phyloP scores from a whole-genome alignment of 2,888 invertebrate species.

The Sinodicranocentrus sp. region DNA sequence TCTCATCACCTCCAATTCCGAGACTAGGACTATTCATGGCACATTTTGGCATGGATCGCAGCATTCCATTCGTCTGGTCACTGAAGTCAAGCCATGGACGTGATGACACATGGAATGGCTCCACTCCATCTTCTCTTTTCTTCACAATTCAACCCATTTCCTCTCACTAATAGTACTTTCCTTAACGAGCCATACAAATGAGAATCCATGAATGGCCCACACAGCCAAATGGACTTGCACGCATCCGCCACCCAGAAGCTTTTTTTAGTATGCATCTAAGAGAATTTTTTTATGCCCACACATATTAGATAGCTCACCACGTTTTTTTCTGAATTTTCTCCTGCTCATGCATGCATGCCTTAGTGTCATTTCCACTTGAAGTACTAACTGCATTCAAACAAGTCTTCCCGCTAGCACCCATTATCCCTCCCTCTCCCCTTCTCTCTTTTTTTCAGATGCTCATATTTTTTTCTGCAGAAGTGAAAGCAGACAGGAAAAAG shows the following conservation, averaged over 20 bases:
- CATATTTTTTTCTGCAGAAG: no score
- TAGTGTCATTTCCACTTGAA: no score
- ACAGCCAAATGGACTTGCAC: conserved; percentile 35
- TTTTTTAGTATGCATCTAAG: conserved; percentile 40
- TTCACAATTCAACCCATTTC: conserved; percentile 74
- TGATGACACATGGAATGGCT: conserved; percentile 69
- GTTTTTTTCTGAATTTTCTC: not conserved
- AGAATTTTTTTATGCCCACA: not conserved
- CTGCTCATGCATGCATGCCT: not conserved
- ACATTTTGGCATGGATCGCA: conserved; percentile 56
- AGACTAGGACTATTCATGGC: not conserved
- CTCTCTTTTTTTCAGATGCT: no score
- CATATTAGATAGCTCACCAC: no score
- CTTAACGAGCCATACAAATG: conserved; percentile 75
- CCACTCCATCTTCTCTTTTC: conserved; percentile 73
- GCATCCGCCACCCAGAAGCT: conserved; percentile 48
- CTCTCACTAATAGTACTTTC: conserved; percentile 74
- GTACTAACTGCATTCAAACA: no score
- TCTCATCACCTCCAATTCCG: conserved; percentile 48
- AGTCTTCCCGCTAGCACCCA: no score
- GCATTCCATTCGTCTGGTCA: conserved; percentile 58
- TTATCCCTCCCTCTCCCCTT: no score
- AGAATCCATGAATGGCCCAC: conserved; percentile 73
- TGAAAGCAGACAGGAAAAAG: no score
- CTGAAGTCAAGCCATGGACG: conserved; percentile 59